phyloP scores from a whole-genome alignment of 2,113 vertebrate species.

The Chunga burmeisteri region DNA sequence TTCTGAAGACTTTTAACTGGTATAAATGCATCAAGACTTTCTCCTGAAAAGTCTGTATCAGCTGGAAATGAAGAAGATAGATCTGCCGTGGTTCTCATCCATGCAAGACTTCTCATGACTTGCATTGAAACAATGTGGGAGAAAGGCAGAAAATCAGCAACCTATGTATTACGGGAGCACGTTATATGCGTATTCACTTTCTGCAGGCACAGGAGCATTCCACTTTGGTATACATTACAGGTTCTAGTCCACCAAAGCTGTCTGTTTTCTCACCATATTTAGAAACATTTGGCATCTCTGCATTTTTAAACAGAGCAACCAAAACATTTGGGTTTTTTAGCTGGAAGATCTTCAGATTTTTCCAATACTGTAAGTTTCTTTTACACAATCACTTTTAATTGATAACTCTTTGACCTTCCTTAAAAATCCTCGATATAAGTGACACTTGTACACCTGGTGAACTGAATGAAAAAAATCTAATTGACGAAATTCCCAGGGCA shows the following conservation, averaged over 20 bases:
- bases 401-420: neutral
- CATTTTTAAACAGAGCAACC: neutral
- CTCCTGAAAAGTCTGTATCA: neutral
- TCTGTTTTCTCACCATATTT: neutral
- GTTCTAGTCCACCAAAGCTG: neutral
- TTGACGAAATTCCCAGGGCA: neutral
- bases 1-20: neutral
- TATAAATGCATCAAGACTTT: neutral
- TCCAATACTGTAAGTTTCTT: neutral
- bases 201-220: neutral
- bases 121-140: neutral
- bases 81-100: neutral
- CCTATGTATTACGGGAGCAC: neutral
- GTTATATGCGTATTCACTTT: neutral
- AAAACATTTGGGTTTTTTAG: neutral
- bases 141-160: neutral
- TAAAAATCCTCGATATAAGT: neutral
- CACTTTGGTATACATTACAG: neutral
- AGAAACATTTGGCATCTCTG: neutral
- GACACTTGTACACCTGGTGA: neutral
- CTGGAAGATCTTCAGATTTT: neutral
- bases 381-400: neutral
- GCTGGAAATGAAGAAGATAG: neutral
- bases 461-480: neutral
- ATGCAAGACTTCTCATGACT: neutral